Evolutionary conservation across 2,113 vertebrate genomes (phyloP).

Genomic region (Sinocyclocheilus grahami): DNA sequence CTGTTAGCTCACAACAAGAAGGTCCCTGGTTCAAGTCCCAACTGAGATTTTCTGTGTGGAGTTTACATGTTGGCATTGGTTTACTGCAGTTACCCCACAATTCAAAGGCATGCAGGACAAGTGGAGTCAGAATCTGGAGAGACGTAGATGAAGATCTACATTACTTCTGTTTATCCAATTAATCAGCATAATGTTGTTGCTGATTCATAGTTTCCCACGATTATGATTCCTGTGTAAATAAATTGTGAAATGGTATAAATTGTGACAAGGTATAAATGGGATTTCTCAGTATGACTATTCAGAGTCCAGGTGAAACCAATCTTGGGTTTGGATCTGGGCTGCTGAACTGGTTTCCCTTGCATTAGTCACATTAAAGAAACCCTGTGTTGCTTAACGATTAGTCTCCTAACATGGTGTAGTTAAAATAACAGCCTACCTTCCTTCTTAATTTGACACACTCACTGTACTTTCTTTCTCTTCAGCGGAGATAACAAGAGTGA

Average conservation of each 20-base stretch:
- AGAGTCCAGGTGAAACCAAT: too few species aligned
- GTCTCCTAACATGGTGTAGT: background rate
- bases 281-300: too few species aligned
- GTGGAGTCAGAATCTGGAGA: background rate
- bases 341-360: background rate
- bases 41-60: background rate
- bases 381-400: background rate
- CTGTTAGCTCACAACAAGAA: background rate
- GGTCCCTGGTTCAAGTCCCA: background rate
- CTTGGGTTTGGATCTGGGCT: background rate
- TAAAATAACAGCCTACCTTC: background rate
- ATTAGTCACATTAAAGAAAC: background rate
- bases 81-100: background rate
- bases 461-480: background rate
- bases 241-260: too few species aligned
- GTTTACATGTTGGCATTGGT: background rate
- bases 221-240: too few species aligned
- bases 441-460: background rate
- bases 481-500: background rate
- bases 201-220: background rate
- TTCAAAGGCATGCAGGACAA: background rate
- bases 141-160: background rate
- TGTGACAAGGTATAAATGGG: too few species aligned
- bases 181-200: background rate
- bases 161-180: background rate